Base-by-base conservation (phyloP, 23 tunicate genomes). In the Pegea sp. region DNA sequence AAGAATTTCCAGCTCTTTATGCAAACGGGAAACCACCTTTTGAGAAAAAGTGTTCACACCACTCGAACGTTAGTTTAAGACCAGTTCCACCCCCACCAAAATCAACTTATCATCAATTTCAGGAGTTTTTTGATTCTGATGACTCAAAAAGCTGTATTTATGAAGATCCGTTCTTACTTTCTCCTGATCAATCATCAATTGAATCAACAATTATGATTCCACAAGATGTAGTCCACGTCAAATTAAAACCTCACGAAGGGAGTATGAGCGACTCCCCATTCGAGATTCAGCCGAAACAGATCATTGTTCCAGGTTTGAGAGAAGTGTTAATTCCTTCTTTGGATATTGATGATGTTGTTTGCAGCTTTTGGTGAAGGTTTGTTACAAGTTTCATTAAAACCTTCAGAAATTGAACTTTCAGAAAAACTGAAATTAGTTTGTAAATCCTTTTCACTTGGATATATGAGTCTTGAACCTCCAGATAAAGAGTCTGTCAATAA, bases 231-330 rank as follows among this genome's bases (percentile, higher is more conserved):
- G 91, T 78, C 28, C 53, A 52, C 30, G 91, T 78, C 11, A 49
- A 60, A 38, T 32, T 78, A 19, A 72, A 78, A 23, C 68, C 77
- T 1, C 77, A 70, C 32, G 8, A 21, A 21, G 91, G 91, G 1
- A 32, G 51, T 44, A 52, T 20, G 19, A 63, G 71, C 48, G 48
- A 60, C 13, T 5, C 48, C 8, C 91, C 91, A 3, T 78, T 69
- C 46, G 53, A 28, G 3, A 64, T 78, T 42, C 60, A 48, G 48
- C 91, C 91, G 1, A 33, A 46, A 30, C 91, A 78, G 55, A 46
- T 58, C 3, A 49, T 64, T 30, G 70, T 78, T 1, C 91, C 91
- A 31, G 91, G 91, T 78, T n/a, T n/a, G n/a, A n/a, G n/a, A n/a
- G n/a, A n/a, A n/a, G n/a, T n/a, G n/a, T n/a, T n/a, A n/a, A n/a